Conservation (phyloP, 2,888 invertebrate genomes). For the Synanthedon formicaeformis region DNA sequence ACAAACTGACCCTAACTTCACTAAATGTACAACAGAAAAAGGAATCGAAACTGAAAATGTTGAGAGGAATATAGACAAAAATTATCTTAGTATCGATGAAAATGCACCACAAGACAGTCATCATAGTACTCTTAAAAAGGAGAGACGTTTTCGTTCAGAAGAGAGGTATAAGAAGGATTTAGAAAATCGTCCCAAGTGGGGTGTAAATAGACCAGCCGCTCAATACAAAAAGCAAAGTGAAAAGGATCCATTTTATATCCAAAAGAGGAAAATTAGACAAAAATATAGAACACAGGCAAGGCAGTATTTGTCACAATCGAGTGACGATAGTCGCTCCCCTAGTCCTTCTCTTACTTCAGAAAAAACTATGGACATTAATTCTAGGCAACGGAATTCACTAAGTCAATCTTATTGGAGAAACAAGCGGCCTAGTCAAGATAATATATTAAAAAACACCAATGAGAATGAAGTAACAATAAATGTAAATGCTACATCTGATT, state of each 20-base stretch:
- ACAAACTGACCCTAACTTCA: constrained; percentile 71
- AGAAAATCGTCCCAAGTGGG: constrained; percentile 80
- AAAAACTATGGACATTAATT: constrained; percentile 42
- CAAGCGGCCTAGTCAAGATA: constrained; percentile 54
- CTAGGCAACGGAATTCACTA: constrained; percentile 53
- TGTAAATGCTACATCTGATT: constrained; percentile 60
- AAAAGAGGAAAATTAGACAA: constrained; percentile 75
- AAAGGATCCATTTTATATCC: constrained; percentile 86
- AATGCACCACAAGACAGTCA: constrained; percentile 61
- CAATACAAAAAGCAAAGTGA: constrained; percentile 91
- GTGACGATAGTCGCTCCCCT: constrained; percentile 73
- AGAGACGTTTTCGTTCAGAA: constrained; percentile 63
- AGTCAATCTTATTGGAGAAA: constrained; percentile 66
- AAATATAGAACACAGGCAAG: constrained; percentile 72
- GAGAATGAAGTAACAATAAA: constrained; percentile 20
- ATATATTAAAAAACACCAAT: constrained; percentile 14
- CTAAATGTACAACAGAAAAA: constrained; percentile 34
- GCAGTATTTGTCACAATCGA: constrained; percentile 70
- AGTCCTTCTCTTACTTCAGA: constrained; percentile 61
- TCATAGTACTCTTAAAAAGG: constrained; percentile 63
- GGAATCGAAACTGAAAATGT: constrained; percentile 42
- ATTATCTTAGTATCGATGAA: constrained; percentile 62
- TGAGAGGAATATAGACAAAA: constrained; percentile 60
- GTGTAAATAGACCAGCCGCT: constrained; percentile 80
- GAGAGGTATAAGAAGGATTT: constrained; percentile 69